Base-by-base conservation (phyloP, 2,888 invertebrate genomes). In the Agapostemon virescens region DNA sequence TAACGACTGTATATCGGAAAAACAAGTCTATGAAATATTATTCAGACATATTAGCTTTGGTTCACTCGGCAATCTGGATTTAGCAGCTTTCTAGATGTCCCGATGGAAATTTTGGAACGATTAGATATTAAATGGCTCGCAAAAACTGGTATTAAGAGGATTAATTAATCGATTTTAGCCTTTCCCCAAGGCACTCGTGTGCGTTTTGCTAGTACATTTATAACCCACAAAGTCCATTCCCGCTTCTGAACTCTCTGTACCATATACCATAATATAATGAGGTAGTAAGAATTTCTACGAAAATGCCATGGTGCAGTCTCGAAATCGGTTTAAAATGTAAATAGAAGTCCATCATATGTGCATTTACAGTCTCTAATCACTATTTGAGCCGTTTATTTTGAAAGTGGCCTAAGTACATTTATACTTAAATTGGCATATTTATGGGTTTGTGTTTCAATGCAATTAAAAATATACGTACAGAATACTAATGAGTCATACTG, bases 51-150 rank as follows among this genome's bases (percentile, higher is more conserved):
- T 66, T 49, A 23, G 64, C 42, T 52, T 66, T 40, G 40, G 30
- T 3, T 55, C 52, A 17, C 38, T 36, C 11, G 20, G 5, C 17
- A 40, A 67, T 58, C 40, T n/a, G 67, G 55, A 61, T 71, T 75
- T 68, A 26, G 5, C 20, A n/a, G 15, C 42, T 15, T 30, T 0
- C 6, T n/a, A 61, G 52, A 64, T 69, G 69, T 55, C 23, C 64
- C 42, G 13, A n/a, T 9, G 45, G 49, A 67, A 67, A 76, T 76
- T 70, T 70, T 33, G 23, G 77, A 33, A 36, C 40, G 49, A 45
- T 30, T 36, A 70, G 20, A 67, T 71, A 67, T 71, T 68, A 68
- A 71, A 77, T 49, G 42, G 23, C 36, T 74, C 55, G 55, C 33
- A 42, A 67, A 52, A 68, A 67, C 52, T 58, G 11, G 23, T 13